Percentiles rank a stretch among this genome's conserved stretches.
Conservation (phyloP, 2,797 vertebrate species). For the Lepus oiostolus region DNA sequence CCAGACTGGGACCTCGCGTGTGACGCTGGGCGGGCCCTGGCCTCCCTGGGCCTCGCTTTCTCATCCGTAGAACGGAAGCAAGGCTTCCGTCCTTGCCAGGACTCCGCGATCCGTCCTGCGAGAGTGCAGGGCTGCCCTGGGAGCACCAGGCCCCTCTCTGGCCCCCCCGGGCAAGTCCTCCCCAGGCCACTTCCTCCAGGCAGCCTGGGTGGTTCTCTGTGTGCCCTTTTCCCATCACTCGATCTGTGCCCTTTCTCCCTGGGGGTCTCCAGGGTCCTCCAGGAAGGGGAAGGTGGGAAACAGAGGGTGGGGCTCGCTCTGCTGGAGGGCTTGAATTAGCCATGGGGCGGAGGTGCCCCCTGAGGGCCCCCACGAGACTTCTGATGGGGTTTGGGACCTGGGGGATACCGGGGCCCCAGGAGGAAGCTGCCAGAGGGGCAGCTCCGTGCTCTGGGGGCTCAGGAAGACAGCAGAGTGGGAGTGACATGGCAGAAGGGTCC, state of each 20-base stretch:
- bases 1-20: background rate
- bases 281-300: background rate
- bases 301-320: background rate
- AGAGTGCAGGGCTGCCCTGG: background rate
- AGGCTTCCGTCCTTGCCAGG: conserved; percentile 49
- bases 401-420: background rate
- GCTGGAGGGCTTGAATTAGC: conserved; percentile 1
- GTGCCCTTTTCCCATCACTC: background rate
- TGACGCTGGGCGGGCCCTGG: background rate
- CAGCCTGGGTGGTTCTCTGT: background rate
- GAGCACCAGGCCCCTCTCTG: background rate
- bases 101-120: conserved; percentile 61
- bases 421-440: background rate
- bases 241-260: background rate
- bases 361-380: background rate
- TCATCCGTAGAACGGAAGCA: conserved; percentile 60
- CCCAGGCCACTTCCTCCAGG: background rate
- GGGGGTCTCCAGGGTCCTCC: background rate
- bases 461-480: background rate
- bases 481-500: background rate
- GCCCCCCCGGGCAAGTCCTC: background rate
- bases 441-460: background rate
- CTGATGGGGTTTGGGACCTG: background rate
- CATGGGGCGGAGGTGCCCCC: background rate
- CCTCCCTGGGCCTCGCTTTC: conserved; percentile 64